Conservation (phyloP, 2,113 vertebrate species). For the Alligator sinensis region DNA sequence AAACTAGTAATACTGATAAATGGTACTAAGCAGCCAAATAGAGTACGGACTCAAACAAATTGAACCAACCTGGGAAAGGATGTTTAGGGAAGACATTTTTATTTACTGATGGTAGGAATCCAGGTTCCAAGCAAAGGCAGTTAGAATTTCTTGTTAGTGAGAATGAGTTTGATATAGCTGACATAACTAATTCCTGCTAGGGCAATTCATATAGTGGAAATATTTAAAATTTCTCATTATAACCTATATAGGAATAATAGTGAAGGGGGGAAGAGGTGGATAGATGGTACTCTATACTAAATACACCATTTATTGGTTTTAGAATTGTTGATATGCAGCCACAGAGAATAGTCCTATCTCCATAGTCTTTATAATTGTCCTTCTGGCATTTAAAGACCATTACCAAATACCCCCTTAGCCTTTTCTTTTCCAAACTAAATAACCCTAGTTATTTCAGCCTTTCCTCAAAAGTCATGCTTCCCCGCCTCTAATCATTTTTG, state of each 20-base stretch:
- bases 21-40: not conserved
- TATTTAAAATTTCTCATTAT: not conserved
- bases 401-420: too few species aligned
- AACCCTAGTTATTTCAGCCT: too few species aligned
- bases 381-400: too few species aligned
- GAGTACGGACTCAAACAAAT: not conserved
- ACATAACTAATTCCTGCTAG: too few species aligned
- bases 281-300: constrained; percentile 6
- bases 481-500: too few species aligned
- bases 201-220: not conserved
- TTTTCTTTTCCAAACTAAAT: too few species aligned
- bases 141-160: not conserved
- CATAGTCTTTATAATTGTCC: too few species aligned
- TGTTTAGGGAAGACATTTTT: not conserved
- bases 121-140: not conserved
- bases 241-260: not conserved
- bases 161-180: not conserved
- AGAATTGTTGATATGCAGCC: not conserved
- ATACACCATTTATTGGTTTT: constrained; percentile 42
- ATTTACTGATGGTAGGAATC: not conserved
- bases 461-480: too few species aligned
- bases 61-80: not conserved
- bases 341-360: too few species aligned
- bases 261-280: not conserved
- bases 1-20: not conserved